These are phyloP conservation scores for Auanema freiburgensis DNA, from an alignment of 2,888 invertebrate genomes.

Conservation along the genomic window DNA sequence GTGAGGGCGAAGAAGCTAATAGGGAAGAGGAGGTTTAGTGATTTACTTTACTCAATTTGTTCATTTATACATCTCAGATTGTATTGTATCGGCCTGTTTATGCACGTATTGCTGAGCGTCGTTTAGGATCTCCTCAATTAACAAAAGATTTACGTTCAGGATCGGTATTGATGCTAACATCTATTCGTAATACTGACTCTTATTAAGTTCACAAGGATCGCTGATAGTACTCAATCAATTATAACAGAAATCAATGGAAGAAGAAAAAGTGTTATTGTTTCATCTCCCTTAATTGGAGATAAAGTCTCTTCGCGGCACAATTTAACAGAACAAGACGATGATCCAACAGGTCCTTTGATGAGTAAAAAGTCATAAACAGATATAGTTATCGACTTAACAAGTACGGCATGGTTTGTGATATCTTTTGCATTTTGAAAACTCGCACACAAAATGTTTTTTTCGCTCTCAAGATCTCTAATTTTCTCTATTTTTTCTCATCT, in stretches of 20 bases:
- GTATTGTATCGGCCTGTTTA: slow-evolving; percentile 62
- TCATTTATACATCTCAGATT: too few species aligned
- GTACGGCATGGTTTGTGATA: too few species aligned
- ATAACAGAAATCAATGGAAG: slow-evolving; percentile 47
- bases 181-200: neutral
- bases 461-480: too few species aligned
- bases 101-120: slow-evolving; percentile 39
- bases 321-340: slow-evolving; percentile 10
- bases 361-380: too few species aligned
- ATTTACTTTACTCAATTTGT: too few species aligned
- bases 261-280: slow-evolving; percentile 31
- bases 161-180: slow-evolving; percentile 36
- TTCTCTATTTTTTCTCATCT: too few species aligned
- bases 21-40: slow-evolving; percentile 50
- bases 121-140: slow-evolving; percentile 37
- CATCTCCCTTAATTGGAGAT: slow-evolving; percentile 22
- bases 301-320: slow-evolving; percentile 12
- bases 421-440: too few species aligned
- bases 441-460: too few species aligned
- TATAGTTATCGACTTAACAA: too few species aligned
- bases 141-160: slow-evolving; percentile 38
- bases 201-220: slow-evolving; percentile 40
- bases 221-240: slow-evolving; percentile 40
- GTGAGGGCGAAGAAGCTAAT: slow-evolving; percentile 53
- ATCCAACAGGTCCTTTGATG: neutral